Percentiles rank a stretch among this genome's conserved stretches.
Conservation (phyloP, 2,888 invertebrate species). For the Sphaerophoria rueppellii region DNA sequence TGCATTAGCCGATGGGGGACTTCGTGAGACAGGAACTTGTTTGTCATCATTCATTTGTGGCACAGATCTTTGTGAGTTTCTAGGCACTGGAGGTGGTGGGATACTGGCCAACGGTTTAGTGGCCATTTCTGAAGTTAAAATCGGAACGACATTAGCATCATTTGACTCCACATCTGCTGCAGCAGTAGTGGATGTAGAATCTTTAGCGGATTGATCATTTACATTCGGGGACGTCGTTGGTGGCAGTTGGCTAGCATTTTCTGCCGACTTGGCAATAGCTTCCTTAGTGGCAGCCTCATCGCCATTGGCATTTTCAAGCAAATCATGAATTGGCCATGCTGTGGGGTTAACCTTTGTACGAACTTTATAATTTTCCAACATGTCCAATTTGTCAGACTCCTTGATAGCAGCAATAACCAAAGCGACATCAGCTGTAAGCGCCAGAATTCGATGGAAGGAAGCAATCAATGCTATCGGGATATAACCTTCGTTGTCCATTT, state of each 20-base stretch:
- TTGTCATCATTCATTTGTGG: slow-evolving; percentile 61
- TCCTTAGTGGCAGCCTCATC: slow-evolving; percentile 24
- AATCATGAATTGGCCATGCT: slow-evolving; percentile 93
- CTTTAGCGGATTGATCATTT: background rate
- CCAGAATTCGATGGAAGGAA: slow-evolving; percentile 96
- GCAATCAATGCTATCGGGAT: slow-evolving; percentile 96
- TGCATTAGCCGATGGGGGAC: slow-evolving; percentile 75
- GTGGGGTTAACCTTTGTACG: slow-evolving; percentile 91
- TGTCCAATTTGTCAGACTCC: slow-evolving; percentile 92
- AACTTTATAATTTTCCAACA: slow-evolving; percentile 90
- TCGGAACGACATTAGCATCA: slow-evolving; percentile 71
- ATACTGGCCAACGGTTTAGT: slow-evolving; percentile 86
- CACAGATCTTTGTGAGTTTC: slow-evolving; percentile 83
- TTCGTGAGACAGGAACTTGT: slow-evolving; percentile 61
- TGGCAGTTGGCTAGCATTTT: background rate
- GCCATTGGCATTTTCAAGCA: slow-evolving; percentile 78
- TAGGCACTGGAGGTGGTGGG: slow-evolving; percentile 88
- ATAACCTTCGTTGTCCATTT: slow-evolving; percentile 97
- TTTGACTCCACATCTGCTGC: slow-evolving; percentile 42
- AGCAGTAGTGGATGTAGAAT: slow-evolving; percentile 1
- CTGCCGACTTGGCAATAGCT: background rate
- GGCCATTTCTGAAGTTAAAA: slow-evolving; percentile 82
- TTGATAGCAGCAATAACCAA: slow-evolving; percentile 93
- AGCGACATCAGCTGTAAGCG: slow-evolving; percentile 92
- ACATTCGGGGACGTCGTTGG: background rate